Base-by-base conservation (phyloP, 2,113 vertebrate species). In the Neodon shergylaensis region DNA sequence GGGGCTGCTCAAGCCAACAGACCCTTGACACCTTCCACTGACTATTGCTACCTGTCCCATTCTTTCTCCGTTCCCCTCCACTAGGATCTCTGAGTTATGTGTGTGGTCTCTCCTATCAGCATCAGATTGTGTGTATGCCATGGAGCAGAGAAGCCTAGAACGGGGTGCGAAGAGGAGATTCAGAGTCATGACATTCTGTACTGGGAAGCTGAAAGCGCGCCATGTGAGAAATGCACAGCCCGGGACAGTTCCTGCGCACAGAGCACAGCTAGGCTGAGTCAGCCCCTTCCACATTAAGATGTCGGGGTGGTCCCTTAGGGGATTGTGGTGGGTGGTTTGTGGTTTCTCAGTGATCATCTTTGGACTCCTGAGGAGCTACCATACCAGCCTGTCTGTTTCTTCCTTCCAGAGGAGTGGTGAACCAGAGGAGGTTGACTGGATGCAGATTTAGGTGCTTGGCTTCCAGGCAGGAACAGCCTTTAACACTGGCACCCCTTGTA, bases 21-120 rank as follows among this genome's bases (percentile, higher is more conserved):
- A 84, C 31, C 39, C 49, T 70, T 77, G 19, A 49, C 11, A n/a
- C 8, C 63, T 83, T 92, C 70, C 42, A 58, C 79, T 44, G 33
- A 52, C 73, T n/a, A n/a, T 47, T 7, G 33, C 22, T 17, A 26
- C 78, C n/a, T 22, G 2, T 92, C 42, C 44, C 63, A 1, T 68
- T 73, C 10, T 74, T 66, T 61, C 22, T 90, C 39, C 12, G 73
- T 28, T 26, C 47, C 1, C 42, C 9, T 83, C 82, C 42, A n/a
- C 73, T 78, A 81, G 78, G 72, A 72, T 11, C 68, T 9, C 68
- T 9, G 1, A 24, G 16, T 88, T 89, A 42, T 3, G 3, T 90
- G 70, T 39, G 54, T 81, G 22, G 3, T 77, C 91, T 94, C 78
- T 91, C 87, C 14, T 8, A n/a, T 47, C 85, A 90, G 49, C 68